phyloP scores from a whole-genome alignment of 2,888 invertebrate genomes.

The Carabus problematicus region DNA sequence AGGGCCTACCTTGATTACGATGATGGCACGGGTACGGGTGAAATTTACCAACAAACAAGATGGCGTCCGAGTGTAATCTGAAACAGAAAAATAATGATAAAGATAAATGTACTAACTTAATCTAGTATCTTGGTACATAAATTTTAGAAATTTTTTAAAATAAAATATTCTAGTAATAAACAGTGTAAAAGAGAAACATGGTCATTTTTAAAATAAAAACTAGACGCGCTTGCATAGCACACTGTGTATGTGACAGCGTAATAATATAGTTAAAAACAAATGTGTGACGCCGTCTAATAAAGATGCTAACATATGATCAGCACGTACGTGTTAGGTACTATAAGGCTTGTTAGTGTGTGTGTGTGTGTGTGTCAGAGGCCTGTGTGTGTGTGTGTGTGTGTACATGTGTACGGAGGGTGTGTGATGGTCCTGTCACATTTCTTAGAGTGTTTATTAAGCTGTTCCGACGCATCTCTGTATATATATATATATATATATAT shows the following conservation, averaged over 20 bases:
- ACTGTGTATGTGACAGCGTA: neutral
- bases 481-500: neutral
- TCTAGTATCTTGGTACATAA: too few species aligned
- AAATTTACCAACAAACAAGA: too few species aligned
- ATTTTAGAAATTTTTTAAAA: too few species aligned
- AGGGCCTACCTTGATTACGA: too few species aligned
- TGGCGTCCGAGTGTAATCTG: neutral
- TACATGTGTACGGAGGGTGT: neutral
- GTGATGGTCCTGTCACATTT: constrained; percentile 33
- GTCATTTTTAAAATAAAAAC: constrained; percentile 2
- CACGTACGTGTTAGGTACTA: too few species aligned
- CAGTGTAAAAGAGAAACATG: too few species aligned
- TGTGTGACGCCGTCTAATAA: constrained; percentile 19
- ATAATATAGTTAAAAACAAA: constrained; percentile 3
- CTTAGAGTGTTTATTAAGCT: constrained; percentile 40
- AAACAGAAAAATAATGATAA: neutral
- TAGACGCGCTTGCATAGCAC: too few species aligned
- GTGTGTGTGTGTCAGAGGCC: neutral
- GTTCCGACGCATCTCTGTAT: constrained; percentile 1
- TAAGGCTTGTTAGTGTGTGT: too few species aligned
- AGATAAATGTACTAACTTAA: too few species aligned
- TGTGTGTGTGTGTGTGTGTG: constrained; percentile 6
- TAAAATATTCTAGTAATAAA: too few species aligned
- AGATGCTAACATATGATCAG: constrained; percentile 29
- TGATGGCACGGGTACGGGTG: too few species aligned